Conservation (phyloP, 1,140 invertebrate species). For the Heliothis subflexa region DNA sequence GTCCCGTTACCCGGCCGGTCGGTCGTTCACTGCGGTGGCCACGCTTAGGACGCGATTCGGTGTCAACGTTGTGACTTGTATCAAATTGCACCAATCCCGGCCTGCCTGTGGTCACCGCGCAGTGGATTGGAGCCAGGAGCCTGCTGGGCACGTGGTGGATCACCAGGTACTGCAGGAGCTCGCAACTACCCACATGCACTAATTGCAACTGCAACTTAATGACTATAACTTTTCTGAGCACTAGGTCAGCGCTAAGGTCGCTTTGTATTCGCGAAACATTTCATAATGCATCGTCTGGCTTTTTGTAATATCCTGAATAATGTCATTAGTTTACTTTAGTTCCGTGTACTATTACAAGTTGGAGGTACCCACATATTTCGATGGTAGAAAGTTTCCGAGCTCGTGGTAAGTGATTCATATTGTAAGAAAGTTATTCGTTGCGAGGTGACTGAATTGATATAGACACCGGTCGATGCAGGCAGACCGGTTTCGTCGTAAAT, state of each 20-base stretch:
- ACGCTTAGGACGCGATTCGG: conserved; percentile 84
- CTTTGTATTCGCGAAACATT: conserved; percentile 2
- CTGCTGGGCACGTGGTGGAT: conserved; percentile 19
- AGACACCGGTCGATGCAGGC: conserved; percentile 63
- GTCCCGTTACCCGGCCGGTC: conserved; percentile 82
- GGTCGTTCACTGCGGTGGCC: conserved; percentile 83
- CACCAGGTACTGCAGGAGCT: conserved; percentile 23
- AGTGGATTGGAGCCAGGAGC: conserved; percentile 29
- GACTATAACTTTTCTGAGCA: conserved; percentile 20
- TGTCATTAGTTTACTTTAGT: not conserved
- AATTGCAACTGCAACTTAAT: not conserved
- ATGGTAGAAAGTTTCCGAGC: conserved; percentile 61
- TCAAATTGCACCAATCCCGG: conserved; percentile 85
- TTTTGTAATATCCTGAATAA: conserved; percentile 15
- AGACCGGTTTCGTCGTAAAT: conserved; percentile 80
- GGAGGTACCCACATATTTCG: conserved; percentile 31
- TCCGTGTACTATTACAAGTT: conserved; percentile 6
- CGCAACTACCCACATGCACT: conserved; percentile 17
- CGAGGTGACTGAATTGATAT: conserved; percentile 74
- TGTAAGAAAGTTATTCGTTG: conserved; percentile 67
- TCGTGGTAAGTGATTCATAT: conserved; percentile 64
- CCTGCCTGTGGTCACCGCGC: conserved; percentile 78
- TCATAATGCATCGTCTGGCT: conserved; percentile 16
- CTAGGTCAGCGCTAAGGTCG: conserved; percentile 35
- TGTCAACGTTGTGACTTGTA: conserved; percentile 80